Evolutionary conservation across 2,888 invertebrate species (phyloP), one percentile per base, ranked within the genome.

Genomic region (Nephrocerus scutellatus): DNA sequence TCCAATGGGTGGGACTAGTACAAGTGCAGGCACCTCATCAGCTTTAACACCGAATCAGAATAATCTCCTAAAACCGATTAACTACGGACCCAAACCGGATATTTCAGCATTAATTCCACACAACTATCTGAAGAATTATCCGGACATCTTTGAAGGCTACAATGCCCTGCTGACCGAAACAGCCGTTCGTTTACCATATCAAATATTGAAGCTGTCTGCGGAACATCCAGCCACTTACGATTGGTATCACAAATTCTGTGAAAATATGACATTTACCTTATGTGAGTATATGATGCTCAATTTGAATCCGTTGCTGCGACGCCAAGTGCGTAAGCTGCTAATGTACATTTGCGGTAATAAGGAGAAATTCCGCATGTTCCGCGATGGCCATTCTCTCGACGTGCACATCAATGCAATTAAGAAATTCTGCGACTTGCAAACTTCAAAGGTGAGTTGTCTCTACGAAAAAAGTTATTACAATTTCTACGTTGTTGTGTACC

Each of bases 131-230:
- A 92, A 91, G 68, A 90, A 92, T 64, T 84, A 87, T 1, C 78
- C 82, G 33, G 95, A 96, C 62, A 85, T 96, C 21, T 93, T 97
- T 63, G 88, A 92, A 62, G 86, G 88, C 45, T 95, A 93, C 66
- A 88, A 90, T 8, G 88, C 90, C 49, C 73, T 96, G n/a, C 72
- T 97, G 16, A 93, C 96, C 36, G 96, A 97, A 72, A 89, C 96
- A 78, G 87, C 90, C 1, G 74, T 96, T 8, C 76, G 95, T 14
- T 72, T 97, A 39, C 95, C 96, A 0, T 95, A 95, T 62, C 93
- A 95, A 73, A 87, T 93, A 18, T 43, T 69, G 24, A 62, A 68
- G 21, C 44, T 69, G 6, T 65, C 68, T 19, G 59, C 64, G 21
- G 61, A 59, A 3, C 67, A 68, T 51, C 64, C 67, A 18, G 62